Evolutionary conservation across 2,113 vertebrate species (phyloP).

Genomic region (Daubentonia madagascariensis): DNA sequence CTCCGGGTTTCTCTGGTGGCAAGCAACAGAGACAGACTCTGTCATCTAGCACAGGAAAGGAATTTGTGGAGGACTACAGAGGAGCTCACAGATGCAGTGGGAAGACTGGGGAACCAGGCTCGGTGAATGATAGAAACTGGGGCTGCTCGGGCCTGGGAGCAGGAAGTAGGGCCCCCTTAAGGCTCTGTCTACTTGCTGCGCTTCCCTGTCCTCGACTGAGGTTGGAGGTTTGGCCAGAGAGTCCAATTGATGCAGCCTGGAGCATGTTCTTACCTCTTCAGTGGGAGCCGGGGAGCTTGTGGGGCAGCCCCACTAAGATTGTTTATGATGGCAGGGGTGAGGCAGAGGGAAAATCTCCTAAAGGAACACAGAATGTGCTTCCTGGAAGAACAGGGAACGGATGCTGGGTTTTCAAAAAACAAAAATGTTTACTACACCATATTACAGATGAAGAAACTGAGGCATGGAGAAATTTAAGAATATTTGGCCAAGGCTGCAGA

Average conservation of each 20-base stretch:
- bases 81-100: not conserved
- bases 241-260: not conserved
- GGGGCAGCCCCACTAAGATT: not conserved
- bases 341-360: fast-evolving
- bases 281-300: not conserved
- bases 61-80: no score
- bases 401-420: not conserved
- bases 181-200: not conserved
- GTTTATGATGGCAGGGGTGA: not conserved
- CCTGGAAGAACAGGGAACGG: not conserved
- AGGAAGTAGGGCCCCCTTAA: not conserved
- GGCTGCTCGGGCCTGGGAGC: not conserved
- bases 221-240: not conserved
- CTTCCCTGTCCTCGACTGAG: not conserved
- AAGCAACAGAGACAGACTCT: not conserved
- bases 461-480: not conserved
- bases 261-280: not conserved
- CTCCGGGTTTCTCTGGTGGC: not conserved
- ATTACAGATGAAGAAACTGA: not conserved
- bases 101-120: not conserved
- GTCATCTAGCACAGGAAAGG: not conserved
- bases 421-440: not conserved
- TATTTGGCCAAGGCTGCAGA: not conserved
- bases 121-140: not conserved
- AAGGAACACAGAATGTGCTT: not conserved